Percentiles rank a stretch among this genome's conserved stretches.
Evolutionary conservation across 2,888 invertebrate species (phyloP).

Genomic region (Mythimna vitellina): DNA sequence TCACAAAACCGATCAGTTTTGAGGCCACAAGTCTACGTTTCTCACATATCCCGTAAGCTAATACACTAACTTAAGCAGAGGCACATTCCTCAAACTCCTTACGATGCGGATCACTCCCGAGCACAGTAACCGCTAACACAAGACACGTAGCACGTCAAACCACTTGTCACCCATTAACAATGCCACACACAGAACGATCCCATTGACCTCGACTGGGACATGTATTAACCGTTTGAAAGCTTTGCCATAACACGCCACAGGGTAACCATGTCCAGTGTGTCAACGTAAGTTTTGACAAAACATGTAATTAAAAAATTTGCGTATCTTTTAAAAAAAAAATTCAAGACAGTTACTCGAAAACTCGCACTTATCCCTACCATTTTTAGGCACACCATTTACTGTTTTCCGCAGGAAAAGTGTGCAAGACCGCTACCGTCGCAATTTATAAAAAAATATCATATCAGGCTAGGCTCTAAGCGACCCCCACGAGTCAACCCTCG

Average conservation of each 20-base stretch:
- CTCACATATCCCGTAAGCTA: neutral
- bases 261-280: constrained; percentile 2
- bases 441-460: no score
- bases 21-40: neutral
- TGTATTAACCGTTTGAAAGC: constrained; percentile 49
- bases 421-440: no score
- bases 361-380: no score
- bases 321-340: neutral
- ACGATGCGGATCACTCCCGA: constrained; percentile 17
- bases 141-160: constrained; percentile 18
- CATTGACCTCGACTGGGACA: constrained; percentile 55
- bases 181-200: constrained; percentile 44
- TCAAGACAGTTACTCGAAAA: no score
- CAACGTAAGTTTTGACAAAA: neutral
- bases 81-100: constrained; percentile 28
- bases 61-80: neutral
- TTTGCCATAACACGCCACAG: constrained; percentile 29
- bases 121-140: constrained; percentile 22
- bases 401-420: no score
- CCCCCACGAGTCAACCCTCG: no score
- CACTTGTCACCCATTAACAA: constrained; percentile 53
- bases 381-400: no score
- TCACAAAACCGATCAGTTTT: neutral
- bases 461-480: no score
- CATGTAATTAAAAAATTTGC: neutral